Percentiles rank a stretch among this genome's conserved stretches.
phyloP scores from a whole-genome alignment of 2,797 vertebrate species.

The Arremon aurantiirostris region DNA sequence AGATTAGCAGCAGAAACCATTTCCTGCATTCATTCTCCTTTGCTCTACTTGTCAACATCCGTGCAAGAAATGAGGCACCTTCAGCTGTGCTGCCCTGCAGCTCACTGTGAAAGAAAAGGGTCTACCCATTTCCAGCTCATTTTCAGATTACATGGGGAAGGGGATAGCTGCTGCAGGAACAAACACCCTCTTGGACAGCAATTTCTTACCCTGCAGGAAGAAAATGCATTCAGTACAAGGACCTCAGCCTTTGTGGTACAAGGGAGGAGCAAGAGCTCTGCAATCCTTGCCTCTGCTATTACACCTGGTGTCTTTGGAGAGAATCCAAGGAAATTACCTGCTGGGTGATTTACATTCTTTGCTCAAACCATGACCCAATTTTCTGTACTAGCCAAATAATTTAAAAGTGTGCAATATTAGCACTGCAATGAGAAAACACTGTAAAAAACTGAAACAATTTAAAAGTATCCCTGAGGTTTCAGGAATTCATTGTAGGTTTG shows the following conservation, averaged over 20 bases:
- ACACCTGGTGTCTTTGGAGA: not conserved
- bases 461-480: not conserved
- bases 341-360: not conserved
- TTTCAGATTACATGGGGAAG: not conserved
- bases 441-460: not conserved
- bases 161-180: not conserved
- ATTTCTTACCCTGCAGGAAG: not conserved
- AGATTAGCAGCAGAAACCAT: not conserved
- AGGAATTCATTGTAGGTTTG: not conserved
- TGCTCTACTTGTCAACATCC: not conserved
- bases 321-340: not conserved
- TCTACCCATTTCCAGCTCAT: not conserved
- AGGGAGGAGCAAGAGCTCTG: not conserved
- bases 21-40: constrained; percentile 16
- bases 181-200: not conserved
- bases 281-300: not conserved
- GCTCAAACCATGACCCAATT: not conserved
- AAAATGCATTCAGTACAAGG: not conserved
- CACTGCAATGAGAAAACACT: not conserved
- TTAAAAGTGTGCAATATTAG: not conserved
- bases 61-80: not conserved
- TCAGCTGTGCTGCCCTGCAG: not conserved
- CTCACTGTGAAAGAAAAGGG: not conserved
- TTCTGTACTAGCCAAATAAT: not conserved
- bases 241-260: not conserved